Evolutionary conservation across 2,113 vertebrate species (phyloP).

Genomic region (Syrmaticus mikado): DNA sequence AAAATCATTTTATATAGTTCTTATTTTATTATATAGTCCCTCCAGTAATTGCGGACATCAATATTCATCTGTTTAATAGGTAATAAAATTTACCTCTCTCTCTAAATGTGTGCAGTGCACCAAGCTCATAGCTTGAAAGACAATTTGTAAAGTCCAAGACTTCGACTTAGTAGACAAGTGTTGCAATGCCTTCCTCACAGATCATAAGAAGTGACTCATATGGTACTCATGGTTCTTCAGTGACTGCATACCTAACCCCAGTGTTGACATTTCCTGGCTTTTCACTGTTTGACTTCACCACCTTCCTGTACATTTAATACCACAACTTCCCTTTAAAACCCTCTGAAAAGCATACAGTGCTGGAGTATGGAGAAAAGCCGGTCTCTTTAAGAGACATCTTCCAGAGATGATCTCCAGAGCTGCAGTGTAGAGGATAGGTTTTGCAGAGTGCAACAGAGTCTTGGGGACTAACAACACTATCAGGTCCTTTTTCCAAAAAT

Average conservation of each 20-base stretch:
- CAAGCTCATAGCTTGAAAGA: neutral
- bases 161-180: neutral
- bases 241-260: neutral
- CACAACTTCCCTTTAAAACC: neutral
- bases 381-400: neutral
- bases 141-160: neutral
- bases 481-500: neutral
- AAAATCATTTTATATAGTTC: neutral
- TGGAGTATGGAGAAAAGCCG: neutral
- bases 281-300: neutral
- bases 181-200: neutral
- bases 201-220: neutral
- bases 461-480: neutral
- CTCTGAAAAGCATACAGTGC: neutral
- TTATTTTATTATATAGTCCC: neutral
- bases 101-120: neutral
- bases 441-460: neutral
- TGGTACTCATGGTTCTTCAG: neutral
- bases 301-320: neutral
- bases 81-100: neutral
- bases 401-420: neutral
- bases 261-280: rapidly evolving
- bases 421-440: neutral
- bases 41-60: neutral
- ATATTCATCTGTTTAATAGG: neutral